Evolutionary conservation across 2,888 invertebrate species (phyloP).

Genomic region (Drepana falcataria): DNA sequence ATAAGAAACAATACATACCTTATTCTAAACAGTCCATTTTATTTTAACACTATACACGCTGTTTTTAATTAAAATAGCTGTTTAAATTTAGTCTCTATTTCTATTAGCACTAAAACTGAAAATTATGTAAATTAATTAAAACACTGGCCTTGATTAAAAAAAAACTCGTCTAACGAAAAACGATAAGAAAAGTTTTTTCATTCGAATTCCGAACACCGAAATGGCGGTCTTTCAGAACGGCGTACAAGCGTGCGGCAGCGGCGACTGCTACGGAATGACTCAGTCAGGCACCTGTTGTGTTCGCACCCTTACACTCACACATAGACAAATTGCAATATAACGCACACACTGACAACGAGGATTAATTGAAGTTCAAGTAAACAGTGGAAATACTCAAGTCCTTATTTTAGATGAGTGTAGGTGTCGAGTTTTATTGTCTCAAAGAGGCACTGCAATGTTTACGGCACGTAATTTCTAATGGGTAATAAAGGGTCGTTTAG

Average conservation of each 20-base stretch:
- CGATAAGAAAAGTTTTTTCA: slow-evolving; percentile 16
- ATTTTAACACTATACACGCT: not conserved
- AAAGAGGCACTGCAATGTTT: not conserved
- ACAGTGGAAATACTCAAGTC: slow-evolving; percentile 7
- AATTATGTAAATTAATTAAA: too few relatives aligned
- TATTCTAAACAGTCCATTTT: not conserved
- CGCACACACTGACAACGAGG: slow-evolving; percentile 4
- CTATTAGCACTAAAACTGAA: too few relatives aligned
- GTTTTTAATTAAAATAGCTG: too few relatives aligned
- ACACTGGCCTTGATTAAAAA: slow-evolving; percentile 1
- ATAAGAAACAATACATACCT: too few relatives aligned
- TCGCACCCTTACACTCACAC: slow-evolving; percentile 21
- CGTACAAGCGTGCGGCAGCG: slow-evolving; percentile 42
- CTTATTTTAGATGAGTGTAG: slow-evolving; percentile 9
- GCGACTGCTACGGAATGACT: slow-evolving; percentile 47
- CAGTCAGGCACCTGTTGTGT: slow-evolving; percentile 58
- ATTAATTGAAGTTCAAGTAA: slow-evolving; percentile 16
- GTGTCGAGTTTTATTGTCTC: not conserved
- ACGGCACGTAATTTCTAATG: not conserved
- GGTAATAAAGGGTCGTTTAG: not conserved
- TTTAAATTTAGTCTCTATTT: too few relatives aligned
- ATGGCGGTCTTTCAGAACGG: slow-evolving; percentile 5
- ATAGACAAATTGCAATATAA: not conserved
- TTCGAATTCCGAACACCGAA: slow-evolving; percentile 8
- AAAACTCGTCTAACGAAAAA: not conserved